A percentile compares a stretch with the other conserved stretches of the same genome.
Conservation (phyloP, 2,113 vertebrate species). For the Arothron firmamentum region DNA sequence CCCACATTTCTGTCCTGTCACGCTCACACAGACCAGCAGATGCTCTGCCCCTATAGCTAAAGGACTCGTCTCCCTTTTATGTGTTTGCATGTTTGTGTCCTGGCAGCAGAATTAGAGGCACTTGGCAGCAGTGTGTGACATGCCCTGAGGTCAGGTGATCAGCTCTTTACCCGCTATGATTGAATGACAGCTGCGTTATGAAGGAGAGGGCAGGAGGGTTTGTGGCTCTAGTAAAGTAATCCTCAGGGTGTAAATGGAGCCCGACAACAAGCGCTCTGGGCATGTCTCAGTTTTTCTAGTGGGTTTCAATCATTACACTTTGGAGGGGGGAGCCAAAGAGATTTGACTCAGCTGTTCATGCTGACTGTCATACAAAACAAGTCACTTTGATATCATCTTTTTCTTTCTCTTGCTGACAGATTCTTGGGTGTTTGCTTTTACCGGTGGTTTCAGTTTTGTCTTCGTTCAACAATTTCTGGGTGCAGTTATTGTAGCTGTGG, state of each 20-base stretch:
- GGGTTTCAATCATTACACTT: constrained; percentile 49
- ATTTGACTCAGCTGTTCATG: constrained; percentile 54
- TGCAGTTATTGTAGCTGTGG: constrained; percentile 49
- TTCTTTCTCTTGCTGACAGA: too few species aligned
- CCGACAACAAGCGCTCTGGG: constrained; percentile 44
- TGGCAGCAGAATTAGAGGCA: constrained; percentile 49
- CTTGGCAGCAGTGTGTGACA: constrained; percentile 61
- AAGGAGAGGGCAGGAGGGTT: constrained; percentile 47
- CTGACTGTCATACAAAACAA: constrained; percentile 17
- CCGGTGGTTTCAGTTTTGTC: neutral
- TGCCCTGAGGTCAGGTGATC: constrained; percentile 61
- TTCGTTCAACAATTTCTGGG: constrained; percentile 22
- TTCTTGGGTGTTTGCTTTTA: neutral
- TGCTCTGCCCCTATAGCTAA: neutral
- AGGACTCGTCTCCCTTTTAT: constrained; percentile 33
- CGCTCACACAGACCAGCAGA: neutral
- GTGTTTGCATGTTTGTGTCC: constrained; percentile 49
- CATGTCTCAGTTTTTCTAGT: constrained; percentile 59
- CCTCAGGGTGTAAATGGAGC: constrained; percentile 56
- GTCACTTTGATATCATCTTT: constrained; percentile 2
- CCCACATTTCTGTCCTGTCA: neutral
- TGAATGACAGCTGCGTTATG: constrained; percentile 57
- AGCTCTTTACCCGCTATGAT: constrained; percentile 53
- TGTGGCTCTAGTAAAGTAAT: constrained; percentile 43
- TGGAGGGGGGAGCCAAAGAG: constrained; percentile 27